Evolutionary conservation across 2,113 vertebrate species (phyloP), one percentile per base, ranked within the genome.

Genomic region (Mesembrinibis cayennensis): DNA sequence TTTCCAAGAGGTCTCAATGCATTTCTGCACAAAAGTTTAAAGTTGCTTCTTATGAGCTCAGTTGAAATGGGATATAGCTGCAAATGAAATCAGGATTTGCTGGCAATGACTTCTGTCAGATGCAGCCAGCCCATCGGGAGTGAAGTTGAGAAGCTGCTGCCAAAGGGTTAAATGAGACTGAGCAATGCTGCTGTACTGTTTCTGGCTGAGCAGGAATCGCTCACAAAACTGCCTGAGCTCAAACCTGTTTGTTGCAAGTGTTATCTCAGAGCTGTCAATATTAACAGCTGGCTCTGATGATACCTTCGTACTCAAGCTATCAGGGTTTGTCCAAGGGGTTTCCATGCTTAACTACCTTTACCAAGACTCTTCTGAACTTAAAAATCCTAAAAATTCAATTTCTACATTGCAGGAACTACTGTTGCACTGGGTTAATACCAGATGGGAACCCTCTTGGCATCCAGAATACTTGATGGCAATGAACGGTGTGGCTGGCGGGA

Each of bases 261-360:
- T 92, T 93, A 83, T 95, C 90, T 66, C 50, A 40, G 63, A 90
- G 72, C 82, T 95, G 88, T 95, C 90, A 90, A 34, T 73, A 70
- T 45, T 80, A 83, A 82, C 72, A 88, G 38, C 90, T 93, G 79
- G 13, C 23, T 92, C 50, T 71, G 76, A 74, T 88, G 83, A 78
- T 49, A 79, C 45, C 27, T 90, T 90, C 69, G 34, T 19, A 9
- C 18, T 67, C 2, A 5, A 83, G 74, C 49, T 58, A 26, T 78
- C 36, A 5, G 50, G 27, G 42, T 96, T 90, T 89, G 6, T 12
- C 21, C 18, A 23, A 20, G 11, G 17, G 6, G 5, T 59, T 55
- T 70, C 34, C 79, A 0, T 81, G 50, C 38, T 49, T 45, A 66
- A 13, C 30, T 86, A 11, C 34, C 23, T 94, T 66, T 49, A 40